Base-by-base conservation (phyloP, 2,113 vertebrate genomes). In the Scophthalmus maximus region DNA sequence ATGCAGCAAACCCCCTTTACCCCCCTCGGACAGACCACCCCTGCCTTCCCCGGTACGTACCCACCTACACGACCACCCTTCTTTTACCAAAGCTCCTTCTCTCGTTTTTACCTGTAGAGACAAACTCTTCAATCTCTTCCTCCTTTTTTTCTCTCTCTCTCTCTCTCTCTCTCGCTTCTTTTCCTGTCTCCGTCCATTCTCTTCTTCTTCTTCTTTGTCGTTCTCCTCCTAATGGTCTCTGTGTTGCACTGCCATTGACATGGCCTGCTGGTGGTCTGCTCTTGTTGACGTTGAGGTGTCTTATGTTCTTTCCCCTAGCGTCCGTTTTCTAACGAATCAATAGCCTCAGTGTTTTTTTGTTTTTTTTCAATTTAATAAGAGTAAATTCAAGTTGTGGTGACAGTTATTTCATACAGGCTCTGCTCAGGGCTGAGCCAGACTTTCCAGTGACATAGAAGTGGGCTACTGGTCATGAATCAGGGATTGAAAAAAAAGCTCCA, bases 11-110 rank as follows among this genome's bases (percentile, higher is more conserved):
- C 96, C 96, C 97, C 97, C 90, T 98, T 98, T 97, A 97, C 97
- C 96, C 96, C 97, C 94, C 97, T 99, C 81, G 97, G 97, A 98
- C 97, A 99, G 97, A 98, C 96, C 96, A 97, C 96, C 97, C 97
- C 97, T 94, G 97, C 96, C 96, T 98, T 99, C 97, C 97, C 97
- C 94, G 97, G 97, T 99, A 99, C 96, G 97, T 99, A 99, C 97
- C 96, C 96, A 89, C 91, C 90, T 90, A 91, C 89, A 91, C 88
- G 25, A 85, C 79, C 87, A 94, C 17, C 81, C 96, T 96, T 95
- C n/a, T 95, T 94, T 94, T 92, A 94, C 87, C 94, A 61, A 92
- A 94, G 94, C 92, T 95, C 95, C 95, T 93, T 87, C 86, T 96
- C 95, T 96, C 93, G 83, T 95, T 94, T 93, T 91, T 93, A 94